Percentiles rank a stretch among this genome's conserved stretches.
Evolutionary conservation across 2,888 invertebrate genomes (phyloP).

Genomic region (Epinotia brunnichana): DNA sequence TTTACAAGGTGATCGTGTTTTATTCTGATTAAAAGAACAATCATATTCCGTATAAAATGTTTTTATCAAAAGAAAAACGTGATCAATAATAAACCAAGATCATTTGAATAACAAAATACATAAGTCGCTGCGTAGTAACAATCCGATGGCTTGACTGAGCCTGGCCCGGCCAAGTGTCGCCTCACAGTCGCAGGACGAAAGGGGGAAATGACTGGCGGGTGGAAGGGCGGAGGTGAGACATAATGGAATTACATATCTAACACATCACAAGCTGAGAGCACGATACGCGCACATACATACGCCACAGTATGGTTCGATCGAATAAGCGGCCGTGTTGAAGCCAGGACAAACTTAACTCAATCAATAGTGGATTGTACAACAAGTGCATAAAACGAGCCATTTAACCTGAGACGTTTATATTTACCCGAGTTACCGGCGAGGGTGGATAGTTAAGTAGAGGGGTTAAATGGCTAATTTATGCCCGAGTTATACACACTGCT

Average conservation of each 20-base stretch:
- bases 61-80: constrained; percentile 59
- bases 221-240: constrained; percentile 77
- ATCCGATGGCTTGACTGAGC: constrained; percentile 60
- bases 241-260: constrained; percentile 81
- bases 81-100: constrained; percentile 67
- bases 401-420: too few species aligned
- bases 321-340: constrained; percentile 20
- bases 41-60: constrained; percentile 51
- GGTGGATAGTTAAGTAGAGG: too few species aligned
- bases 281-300: constrained; percentile 60
- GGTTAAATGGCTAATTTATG: too few species aligned
- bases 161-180: constrained; percentile 75
- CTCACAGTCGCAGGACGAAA: constrained; percentile 70
- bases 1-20: constrained; percentile 22
- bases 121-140: constrained; percentile 64
- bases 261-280: constrained; percentile 71
- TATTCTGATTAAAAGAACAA: constrained; percentile 14
- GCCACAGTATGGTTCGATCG: constrained; percentile 25
- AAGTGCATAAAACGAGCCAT: too few species aligned
- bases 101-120: constrained; percentile 72
- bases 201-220: constrained; percentile 58
- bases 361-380: too few species aligned
- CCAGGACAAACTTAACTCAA: constrained; percentile 24
- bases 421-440: too few species aligned
- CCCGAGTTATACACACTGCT: too few species aligned